Percentiles rank a stretch among this genome's conserved stretches.
These are phyloP conservation scores for Aspidiotus rigidus DNA, from an alignment of 2,888 invertebrate genomes.

Conservation along the genomic window DNA sequence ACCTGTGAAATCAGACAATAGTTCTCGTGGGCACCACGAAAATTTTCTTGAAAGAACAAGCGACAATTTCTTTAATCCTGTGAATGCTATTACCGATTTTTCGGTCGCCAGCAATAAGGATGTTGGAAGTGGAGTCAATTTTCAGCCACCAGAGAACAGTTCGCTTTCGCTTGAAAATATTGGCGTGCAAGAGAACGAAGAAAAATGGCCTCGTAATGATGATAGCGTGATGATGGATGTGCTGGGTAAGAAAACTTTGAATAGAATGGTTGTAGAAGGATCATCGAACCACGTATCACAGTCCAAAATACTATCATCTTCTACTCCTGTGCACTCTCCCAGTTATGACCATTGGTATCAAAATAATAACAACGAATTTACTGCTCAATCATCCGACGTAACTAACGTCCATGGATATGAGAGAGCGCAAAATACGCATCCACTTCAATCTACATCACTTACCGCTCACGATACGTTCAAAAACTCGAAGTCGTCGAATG, in stretches of 20 bases:
- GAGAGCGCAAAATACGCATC: background rate
- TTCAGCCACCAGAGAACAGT: background rate
- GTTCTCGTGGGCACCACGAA: too few species aligned
- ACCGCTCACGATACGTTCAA: background rate
- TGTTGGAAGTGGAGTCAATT: background rate
- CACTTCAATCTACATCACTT: background rate
- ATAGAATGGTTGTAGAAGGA: slow-evolving; percentile 18
- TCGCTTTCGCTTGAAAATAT: background rate
- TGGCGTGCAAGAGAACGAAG: background rate
- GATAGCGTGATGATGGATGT: background rate
- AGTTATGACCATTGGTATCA: slow-evolving; percentile 16
- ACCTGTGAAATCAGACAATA: background rate
- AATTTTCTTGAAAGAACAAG: too few species aligned
- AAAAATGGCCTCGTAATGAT: background rate
- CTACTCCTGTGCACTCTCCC: slow-evolving; percentile 5
- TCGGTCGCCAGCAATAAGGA: background rate
- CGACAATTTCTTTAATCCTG: background rate
- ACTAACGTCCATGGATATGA: background rate
- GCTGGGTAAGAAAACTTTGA: background rate
- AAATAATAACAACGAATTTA: background rate
- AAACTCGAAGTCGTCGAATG: slow-evolving; percentile 14
- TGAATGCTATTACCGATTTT: background rate
- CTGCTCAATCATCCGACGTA: background rate
- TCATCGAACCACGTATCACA: background rate
- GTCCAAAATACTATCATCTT: background rate